A percentile compares a stretch with the other conserved stretches of the same genome.
These are phyloP conservation scores for Hippocampus comes DNA, from an alignment of 2,113 vertebrate genomes.

Conservation along the genomic window DNA sequence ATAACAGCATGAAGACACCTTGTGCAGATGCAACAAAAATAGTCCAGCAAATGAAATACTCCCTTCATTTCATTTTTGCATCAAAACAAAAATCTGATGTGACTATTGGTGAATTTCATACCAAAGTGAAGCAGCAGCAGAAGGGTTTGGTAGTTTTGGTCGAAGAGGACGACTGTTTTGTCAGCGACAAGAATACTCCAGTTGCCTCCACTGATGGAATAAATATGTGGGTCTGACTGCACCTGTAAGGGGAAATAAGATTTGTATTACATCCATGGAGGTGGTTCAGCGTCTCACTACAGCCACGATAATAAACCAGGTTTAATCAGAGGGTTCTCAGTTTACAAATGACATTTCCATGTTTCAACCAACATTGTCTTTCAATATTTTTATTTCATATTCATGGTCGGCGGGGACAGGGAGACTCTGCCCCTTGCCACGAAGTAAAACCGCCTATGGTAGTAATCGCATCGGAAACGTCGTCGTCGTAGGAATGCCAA, in stretches of 20 bases:
- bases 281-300: background rate
- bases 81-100: background rate
- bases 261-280: background rate
- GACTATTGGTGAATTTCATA: slow-evolving; percentile 49
- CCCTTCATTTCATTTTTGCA: background rate
- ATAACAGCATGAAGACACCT: background rate
- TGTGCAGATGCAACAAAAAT: background rate
- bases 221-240: slow-evolving; percentile 71
- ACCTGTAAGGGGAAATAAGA: slow-evolving; percentile 63
- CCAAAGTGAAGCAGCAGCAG: slow-evolving; percentile 86
- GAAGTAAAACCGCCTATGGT: too few relatives aligned
- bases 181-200: slow-evolving; percentile 83
- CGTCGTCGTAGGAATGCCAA: background rate
- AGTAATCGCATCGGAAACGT: too few relatives aligned
- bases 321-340: too few relatives aligned
- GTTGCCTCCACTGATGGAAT: slow-evolving; percentile 67
- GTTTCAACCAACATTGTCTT: too few relatives aligned
- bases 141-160: slow-evolving; percentile 79
- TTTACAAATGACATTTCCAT: too few relatives aligned
- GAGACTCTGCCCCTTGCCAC: too few relatives aligned
- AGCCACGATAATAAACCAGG: background rate
- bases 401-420: too few relatives aligned
- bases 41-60: background rate
- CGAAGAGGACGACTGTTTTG: slow-evolving; percentile 82
- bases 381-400: too few relatives aligned